Percentiles rank a stretch among this genome's conserved stretches.
Conservation (phyloP, 2,113 vertebrate species). For the Platycercus adscitus region DNA sequence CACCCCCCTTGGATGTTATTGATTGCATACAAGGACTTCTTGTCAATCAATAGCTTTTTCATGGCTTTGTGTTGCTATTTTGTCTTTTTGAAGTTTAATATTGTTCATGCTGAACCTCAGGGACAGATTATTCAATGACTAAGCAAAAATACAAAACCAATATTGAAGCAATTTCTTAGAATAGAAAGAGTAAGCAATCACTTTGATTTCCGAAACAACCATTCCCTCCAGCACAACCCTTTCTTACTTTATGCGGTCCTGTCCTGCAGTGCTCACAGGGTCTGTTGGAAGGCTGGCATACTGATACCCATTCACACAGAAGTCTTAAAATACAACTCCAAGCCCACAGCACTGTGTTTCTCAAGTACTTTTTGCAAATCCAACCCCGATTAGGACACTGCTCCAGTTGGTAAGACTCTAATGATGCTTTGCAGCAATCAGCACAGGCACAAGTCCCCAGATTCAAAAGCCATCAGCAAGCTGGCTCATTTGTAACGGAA, state of each 20-base stretch:
- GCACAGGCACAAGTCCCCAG: background rate
- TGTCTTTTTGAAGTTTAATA: background rate
- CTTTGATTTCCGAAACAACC: background rate
- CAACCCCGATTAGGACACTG: background rate
- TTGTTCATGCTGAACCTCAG: background rate
- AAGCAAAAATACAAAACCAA: background rate
- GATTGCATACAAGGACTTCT: background rate
- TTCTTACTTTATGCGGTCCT: background rate
- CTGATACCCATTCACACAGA: background rate
- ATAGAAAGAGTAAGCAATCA: background rate
- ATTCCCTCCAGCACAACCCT: background rate
- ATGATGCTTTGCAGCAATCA: background rate
- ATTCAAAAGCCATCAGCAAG: conserved; percentile 46
- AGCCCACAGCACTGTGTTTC: background rate
- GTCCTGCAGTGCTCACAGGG: background rate
- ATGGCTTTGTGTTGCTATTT: background rate
- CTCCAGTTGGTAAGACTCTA: background rate
- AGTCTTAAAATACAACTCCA: background rate
- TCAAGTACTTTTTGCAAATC: background rate
- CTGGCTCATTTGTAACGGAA: conserved; percentile 5
- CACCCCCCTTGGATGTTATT: fast-evolving
- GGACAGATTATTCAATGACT: background rate
- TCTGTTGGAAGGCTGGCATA: background rate
- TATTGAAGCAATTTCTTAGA: background rate
- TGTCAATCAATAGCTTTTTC: background rate